Percentiles rank a stretch among this genome's conserved stretches.
Evolutionary conservation across 2,888 invertebrate genomes (phyloP).

Genomic region (Idaea biselata): DNA sequence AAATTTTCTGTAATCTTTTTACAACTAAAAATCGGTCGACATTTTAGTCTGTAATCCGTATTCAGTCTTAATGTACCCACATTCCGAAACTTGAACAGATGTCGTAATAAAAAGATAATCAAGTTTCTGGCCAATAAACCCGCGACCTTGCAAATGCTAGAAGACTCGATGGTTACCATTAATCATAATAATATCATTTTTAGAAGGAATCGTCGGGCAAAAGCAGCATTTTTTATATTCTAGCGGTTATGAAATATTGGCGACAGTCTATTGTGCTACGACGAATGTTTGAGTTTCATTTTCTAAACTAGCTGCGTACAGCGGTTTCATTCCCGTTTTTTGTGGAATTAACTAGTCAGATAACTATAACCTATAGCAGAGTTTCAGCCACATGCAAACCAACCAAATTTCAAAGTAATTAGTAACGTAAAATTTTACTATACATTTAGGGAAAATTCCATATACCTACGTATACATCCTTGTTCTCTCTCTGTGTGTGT

Average conservation of each 20-base stretch:
- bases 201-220: background rate
- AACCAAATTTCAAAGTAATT: no score
- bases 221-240: background rate
- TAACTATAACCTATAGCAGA: no score
- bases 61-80: conserved; percentile 7
- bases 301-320: background rate
- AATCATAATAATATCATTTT: conserved; percentile 1
- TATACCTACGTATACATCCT: no score
- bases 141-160: background rate
- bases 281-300: background rate
- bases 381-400: no score
- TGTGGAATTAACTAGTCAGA: no score
- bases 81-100: conserved; percentile 13
- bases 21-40: background rate
- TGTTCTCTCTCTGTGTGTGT: no score
- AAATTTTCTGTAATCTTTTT: no score
- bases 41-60: background rate
- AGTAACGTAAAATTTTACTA: no score
- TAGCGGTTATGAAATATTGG: background rate
- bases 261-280: background rate
- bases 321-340: background rate
- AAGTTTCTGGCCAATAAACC: conserved; percentile 8
- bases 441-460: no score
- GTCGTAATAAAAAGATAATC: conserved; percentile 17
- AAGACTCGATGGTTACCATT: background rate